Percentiles rank a stretch among this genome's conserved stretches.
These are phyloP conservation scores for Eilema caniola DNA, from an alignment of 2,888 invertebrate genomes.

Conservation along the genomic window DNA sequence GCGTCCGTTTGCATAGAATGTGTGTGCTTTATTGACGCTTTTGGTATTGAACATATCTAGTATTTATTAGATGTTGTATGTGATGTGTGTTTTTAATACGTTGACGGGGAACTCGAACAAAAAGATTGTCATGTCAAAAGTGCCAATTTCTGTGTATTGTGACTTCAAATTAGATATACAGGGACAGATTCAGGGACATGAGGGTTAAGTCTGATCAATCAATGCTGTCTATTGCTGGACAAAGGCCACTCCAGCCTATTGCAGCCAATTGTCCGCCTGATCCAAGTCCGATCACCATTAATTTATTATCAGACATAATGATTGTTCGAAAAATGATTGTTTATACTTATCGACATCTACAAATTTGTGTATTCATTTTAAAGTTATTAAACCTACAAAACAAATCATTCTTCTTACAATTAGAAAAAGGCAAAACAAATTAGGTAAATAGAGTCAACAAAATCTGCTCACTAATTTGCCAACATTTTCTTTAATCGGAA, in stretches of 20 bases:
- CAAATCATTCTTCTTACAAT: not conserved
- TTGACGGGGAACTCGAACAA: not conserved
- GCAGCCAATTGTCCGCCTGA: no score
- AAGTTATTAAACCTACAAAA: not conserved
- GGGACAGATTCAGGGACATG: no score
- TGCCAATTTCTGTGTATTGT: no score
- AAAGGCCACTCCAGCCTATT: no score
- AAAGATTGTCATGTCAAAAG: not conserved
- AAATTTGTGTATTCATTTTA: not conserved
- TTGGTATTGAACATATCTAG: conserved; percentile 15
- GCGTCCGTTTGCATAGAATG: conserved; percentile 47
- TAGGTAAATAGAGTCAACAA: not conserved
- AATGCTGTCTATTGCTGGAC: no score
- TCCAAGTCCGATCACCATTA: no score
- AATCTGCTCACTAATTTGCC: not conserved
- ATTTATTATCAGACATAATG: no score
- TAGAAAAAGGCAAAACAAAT: not conserved
- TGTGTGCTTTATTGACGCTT: conserved; percentile 21
- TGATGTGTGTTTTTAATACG: not conserved
- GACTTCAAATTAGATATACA: no score
- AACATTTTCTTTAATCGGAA: conserved; percentile 8
- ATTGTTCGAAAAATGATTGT: no score
- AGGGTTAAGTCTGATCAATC: no score
- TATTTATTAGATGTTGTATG: not conserved
- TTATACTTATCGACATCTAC: not conserved